Conservation (phyloP, 2,113 vertebrate genomes). For the Oriolus oriolus region DNA sequence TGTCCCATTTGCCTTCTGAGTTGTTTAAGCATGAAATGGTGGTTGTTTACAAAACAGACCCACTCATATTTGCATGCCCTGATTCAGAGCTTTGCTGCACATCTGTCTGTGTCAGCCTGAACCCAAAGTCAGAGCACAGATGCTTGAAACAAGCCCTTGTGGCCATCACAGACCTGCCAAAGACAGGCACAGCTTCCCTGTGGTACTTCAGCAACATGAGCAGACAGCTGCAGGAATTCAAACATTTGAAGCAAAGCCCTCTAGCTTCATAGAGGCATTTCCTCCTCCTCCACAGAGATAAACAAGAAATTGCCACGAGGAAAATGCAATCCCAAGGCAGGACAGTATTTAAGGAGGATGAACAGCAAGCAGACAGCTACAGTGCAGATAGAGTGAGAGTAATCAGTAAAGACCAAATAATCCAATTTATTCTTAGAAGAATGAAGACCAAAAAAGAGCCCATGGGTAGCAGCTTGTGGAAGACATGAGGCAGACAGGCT, state of each 20-base stretch:
- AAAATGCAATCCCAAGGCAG: background rate
- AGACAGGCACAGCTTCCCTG: background rate
- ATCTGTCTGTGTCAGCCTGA: background rate
- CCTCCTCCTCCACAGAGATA: background rate
- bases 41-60: background rate
- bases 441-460: background rate
- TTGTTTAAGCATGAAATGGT: background rate
- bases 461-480: background rate
- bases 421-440: background rate
- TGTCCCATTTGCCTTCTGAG: background rate
- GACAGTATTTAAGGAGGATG: background rate
- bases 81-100: background rate
- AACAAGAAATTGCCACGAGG: background rate
- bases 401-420: background rate
- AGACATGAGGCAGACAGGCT: background rate
- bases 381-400: background rate
- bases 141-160: background rate
- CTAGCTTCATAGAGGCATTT: background rate
- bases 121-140: background rate
- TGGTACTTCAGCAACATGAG: background rate
- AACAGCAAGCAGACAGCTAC: background rate
- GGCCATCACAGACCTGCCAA: background rate
- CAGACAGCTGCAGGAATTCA: background rate
- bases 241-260: background rate
- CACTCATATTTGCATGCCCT: background rate